Evolutionary conservation across 2,888 invertebrate genomes (phyloP), one percentile per base, ranked within the genome.

Genomic region (Drosophila anomelani): DNA sequence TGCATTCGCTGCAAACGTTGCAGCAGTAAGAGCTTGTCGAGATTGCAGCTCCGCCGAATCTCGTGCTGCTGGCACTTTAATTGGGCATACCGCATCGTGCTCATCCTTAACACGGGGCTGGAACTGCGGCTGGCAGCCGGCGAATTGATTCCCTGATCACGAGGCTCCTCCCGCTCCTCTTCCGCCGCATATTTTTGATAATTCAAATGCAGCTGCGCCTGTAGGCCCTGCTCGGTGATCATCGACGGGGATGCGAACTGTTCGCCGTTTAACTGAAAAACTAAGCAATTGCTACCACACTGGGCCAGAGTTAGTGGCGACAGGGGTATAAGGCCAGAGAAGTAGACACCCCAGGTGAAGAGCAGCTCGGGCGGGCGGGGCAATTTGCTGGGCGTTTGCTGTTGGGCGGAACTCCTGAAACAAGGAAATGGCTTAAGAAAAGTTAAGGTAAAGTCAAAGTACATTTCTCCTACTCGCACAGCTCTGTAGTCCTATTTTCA

Each of bases 251-350:
- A 94, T 43, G 96, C 96, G 91, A 98, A 98, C 88, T 95, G 96
- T 5, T 97, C 97, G 41, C 97, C 97, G 75, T 96, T 96, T 94
- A 98, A 95, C 93, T 96, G 96, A 92, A 98, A 97, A 82, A 98
- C 95, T 80, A 97, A 92, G 78, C 96, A 94, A 91, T 93, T 93
- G 4, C 71, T 61, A 13, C 81, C 79, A 59, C 89, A 91, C 66
- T 90, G 90, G 1, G 82, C 69, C 3, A 85, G 47, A 12, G 71
- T 57, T n/a, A 72, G 55, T 4, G 83, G 67, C 4, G 69, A 72
- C n/a, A 90, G 68, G 36, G 96, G 96, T 59, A 96, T 94, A 15
- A 98, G 93, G 0, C 98, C 98, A 66, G 96, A 96, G 85, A 98
- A 95, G 87, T 97, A 96, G 6, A 98, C 94, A 3, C 96, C 96